phyloP scores from a whole-genome alignment of 2,888 invertebrate species.

The Amphipoea lucens region DNA sequence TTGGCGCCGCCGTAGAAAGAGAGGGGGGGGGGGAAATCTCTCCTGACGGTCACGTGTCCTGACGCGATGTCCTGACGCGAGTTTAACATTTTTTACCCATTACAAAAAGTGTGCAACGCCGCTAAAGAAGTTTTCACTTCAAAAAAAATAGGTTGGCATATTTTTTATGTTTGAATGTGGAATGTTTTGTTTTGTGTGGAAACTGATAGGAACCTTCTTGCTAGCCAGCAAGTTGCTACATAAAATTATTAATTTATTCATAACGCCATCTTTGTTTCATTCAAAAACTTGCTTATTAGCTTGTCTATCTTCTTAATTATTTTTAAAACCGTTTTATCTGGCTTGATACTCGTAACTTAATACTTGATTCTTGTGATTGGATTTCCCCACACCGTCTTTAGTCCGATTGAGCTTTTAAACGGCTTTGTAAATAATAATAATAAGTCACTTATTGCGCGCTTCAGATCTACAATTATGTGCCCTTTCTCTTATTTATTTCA shows the following conservation, averaged over 20 bases:
- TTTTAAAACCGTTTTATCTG: not conserved
- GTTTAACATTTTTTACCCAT: too few relatives aligned
- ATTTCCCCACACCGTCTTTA: constrained; percentile 6
- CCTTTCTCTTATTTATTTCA: constrained; percentile 8
- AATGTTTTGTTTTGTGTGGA: constrained; percentile 13
- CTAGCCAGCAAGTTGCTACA: not conserved
- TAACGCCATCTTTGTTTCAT: constrained; percentile 29
- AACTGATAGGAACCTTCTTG: constrained; percentile 13
- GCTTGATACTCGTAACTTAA: not conserved
- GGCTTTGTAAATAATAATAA: constrained; percentile 14
- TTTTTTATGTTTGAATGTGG: not conserved
- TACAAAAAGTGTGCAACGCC: too few relatives aligned
- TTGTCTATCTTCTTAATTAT: constrained; percentile 10
- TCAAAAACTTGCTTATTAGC: constrained; percentile 23
- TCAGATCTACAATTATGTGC: not conserved
- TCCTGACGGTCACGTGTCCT: too few relatives aligned
- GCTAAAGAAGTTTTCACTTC: too few relatives aligned
- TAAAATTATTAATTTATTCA: constrained; percentile 35
- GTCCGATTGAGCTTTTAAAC: not conserved
- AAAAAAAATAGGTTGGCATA: not conserved
- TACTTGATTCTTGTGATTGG: not conserved
- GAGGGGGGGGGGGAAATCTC: too few relatives aligned
- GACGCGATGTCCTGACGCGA: too few relatives aligned
- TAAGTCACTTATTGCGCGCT: not conserved
- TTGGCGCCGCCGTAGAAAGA: too few relatives aligned